These are phyloP conservation scores for Brienomyrus brachyistius DNA, from an alignment of 2,113 vertebrate species.

Conservation along the genomic window DNA sequence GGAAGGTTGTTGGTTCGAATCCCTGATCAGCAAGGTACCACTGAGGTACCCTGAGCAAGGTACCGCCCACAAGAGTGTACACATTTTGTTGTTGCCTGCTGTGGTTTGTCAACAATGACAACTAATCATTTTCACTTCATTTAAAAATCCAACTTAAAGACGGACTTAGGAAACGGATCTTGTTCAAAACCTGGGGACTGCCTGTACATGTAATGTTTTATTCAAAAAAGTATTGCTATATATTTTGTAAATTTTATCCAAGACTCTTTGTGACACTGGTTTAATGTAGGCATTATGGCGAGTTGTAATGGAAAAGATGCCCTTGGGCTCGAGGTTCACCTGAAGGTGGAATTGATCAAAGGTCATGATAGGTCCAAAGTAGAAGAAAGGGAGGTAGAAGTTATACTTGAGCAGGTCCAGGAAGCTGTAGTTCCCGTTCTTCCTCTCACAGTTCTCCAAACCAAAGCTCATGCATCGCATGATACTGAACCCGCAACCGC, in stretches of 20 bases:
- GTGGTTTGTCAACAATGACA: too few relatives aligned
- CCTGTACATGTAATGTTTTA: not conserved
- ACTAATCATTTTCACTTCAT: too few relatives aligned
- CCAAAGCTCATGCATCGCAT: conserved; percentile 94
- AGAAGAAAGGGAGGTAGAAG: conserved; percentile 99
- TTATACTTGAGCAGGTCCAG: conserved; percentile 90
- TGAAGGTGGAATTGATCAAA: conserved; percentile 83
- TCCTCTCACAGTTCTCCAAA: conserved; percentile 76
- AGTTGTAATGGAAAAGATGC: not conserved
- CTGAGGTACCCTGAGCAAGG: too few relatives aligned
- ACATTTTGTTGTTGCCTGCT: too few relatives aligned
- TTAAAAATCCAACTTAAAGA: not conserved
- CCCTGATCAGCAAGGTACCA: too few relatives aligned
- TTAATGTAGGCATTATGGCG: not conserved
- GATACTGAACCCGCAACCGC: conserved; percentile 82
- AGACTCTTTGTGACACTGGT: not conserved
- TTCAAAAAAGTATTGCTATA: not conserved
- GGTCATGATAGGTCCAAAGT: conserved; percentile 94
- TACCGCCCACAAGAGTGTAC: too few relatives aligned
- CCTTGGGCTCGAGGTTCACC: conserved; percentile 54
- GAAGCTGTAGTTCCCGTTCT: conserved; percentile 76
- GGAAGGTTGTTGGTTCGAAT: too few relatives aligned
- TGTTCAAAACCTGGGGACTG: not conserved
- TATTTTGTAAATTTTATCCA: not conserved
- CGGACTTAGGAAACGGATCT: not conserved